Percentiles rank a stretch among this genome's conserved stretches.
Evolutionary conservation across 2,113 vertebrate species (phyloP).

Genomic region (Caranx melampygus): DNA sequence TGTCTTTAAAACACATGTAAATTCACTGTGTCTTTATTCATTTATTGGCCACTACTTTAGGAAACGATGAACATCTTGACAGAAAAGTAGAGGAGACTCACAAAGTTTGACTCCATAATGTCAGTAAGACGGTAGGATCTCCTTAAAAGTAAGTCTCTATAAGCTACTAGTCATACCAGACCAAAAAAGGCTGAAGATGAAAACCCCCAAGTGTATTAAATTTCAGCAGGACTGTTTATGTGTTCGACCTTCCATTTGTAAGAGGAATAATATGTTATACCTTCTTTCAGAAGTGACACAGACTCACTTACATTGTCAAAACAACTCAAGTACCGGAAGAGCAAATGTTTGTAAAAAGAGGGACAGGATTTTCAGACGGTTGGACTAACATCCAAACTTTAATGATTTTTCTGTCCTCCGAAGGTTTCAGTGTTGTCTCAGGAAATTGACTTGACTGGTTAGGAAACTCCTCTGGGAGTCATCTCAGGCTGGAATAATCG

Average conservation of each 20-base stretch:
- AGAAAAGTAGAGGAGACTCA: too few relatives aligned
- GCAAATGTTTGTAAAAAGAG: not conserved
- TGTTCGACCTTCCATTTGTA: not conserved
- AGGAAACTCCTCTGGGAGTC: not conserved
- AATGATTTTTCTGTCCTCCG: not conserved
- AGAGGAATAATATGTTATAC: not conserved
- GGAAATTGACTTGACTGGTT: not conserved
- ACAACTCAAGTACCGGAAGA: not conserved
- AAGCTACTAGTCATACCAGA: not conserved
- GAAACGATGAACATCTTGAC: too few relatives aligned
- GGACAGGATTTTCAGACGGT: not conserved
- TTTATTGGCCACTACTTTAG: too few relatives aligned
- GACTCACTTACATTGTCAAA: not conserved
- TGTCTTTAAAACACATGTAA: too few relatives aligned
- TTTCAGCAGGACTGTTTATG: not conserved
- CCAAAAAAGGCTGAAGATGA: not conserved
- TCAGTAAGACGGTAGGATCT: not conserved
- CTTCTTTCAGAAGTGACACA: not conserved
- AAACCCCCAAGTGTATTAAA: not conserved
- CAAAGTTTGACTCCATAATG: not conserved
- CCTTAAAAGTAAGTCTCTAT: not conserved
- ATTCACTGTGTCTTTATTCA: too few relatives aligned
- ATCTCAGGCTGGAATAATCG: conserved; percentile 11
- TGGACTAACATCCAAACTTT: not conserved
- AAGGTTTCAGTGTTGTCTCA: not conserved